phyloP scores from a whole-genome alignment of 2,113 vertebrate species.

The Naja naja region DNA sequence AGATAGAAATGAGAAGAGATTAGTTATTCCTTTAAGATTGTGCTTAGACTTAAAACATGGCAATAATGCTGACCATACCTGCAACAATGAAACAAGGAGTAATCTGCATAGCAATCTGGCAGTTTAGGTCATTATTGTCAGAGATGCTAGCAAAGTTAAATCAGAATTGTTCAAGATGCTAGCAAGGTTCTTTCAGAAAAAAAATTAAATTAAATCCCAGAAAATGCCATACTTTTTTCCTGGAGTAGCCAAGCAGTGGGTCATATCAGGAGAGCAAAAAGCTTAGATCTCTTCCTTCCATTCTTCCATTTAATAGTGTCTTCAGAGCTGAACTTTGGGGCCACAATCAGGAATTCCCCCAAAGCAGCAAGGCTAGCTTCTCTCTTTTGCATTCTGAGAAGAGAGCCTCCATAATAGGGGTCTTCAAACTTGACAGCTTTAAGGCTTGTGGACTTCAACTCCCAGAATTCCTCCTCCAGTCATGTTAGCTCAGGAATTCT shows the following conservation, averaged over 20 bases:
- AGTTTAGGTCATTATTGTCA: not conserved
- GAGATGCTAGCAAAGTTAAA: not conserved
- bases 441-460: too few relatives aligned
- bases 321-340: not conserved
- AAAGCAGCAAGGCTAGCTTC: not conserved
- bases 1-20: conserved; percentile 20
- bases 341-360: not conserved
- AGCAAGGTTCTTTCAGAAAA: not conserved
- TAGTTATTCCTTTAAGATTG: not conserved
- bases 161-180: not conserved
- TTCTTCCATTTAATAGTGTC: not conserved
- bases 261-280: not conserved
- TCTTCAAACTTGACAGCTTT: too few relatives aligned
- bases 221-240: not conserved
- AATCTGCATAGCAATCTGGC: not conserved
- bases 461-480: too few relatives aligned
- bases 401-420: not conserved
- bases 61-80: not conserved
- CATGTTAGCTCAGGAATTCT: too few relatives aligned
- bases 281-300: too few relatives aligned
- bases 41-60: not conserved
- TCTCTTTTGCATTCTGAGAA: not conserved
- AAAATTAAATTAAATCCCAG: not conserved
- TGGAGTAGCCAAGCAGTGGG: not conserved
- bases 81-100: not conserved